Conservation (phyloP, 2,888 invertebrate species). For the Nemotelus pantherinus region DNA sequence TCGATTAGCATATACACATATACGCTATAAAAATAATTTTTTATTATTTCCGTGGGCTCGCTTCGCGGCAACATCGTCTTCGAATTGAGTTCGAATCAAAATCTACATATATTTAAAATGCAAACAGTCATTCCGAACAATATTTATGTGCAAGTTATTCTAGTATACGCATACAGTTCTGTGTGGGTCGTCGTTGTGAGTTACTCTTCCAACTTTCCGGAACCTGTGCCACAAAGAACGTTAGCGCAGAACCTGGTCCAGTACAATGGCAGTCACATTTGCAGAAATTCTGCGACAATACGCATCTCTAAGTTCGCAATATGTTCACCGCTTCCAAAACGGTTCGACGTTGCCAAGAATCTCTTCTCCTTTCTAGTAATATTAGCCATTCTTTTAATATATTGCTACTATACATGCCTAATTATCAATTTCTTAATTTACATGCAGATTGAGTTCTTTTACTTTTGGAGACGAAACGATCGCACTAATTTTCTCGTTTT, state of each 20-base stretch:
- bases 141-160: conserved; percentile 41
- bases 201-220: background rate
- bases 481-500: background rate
- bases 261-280: conserved; percentile 12
- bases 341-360: background rate
- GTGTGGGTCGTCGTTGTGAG: conserved; percentile 31
- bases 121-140: conserved; percentile 38
- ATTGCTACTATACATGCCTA: conserved; percentile 21
- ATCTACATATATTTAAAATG: conserved; percentile 43
- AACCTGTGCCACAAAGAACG: background rate
- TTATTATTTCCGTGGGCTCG: conserved; percentile 41
- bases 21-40: conserved; percentile 30
- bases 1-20: conserved; percentile 39
- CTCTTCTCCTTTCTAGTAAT: background rate
- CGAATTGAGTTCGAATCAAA: conserved; percentile 25
- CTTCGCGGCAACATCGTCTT: conserved; percentile 15
- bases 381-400: conserved; percentile 10
- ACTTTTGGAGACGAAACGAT: background rate
- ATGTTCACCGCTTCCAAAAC: background rate
- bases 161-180: conserved; percentile 10
- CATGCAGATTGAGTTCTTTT: conserved; percentile 36
- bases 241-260: background rate
- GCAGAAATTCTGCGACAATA: background rate
- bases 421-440: conserved; percentile 44
- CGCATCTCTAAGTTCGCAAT: background rate